Conservation (phyloP, 92 coral and sea anemone species). For the Epizoanthus rinbou region DNA sequence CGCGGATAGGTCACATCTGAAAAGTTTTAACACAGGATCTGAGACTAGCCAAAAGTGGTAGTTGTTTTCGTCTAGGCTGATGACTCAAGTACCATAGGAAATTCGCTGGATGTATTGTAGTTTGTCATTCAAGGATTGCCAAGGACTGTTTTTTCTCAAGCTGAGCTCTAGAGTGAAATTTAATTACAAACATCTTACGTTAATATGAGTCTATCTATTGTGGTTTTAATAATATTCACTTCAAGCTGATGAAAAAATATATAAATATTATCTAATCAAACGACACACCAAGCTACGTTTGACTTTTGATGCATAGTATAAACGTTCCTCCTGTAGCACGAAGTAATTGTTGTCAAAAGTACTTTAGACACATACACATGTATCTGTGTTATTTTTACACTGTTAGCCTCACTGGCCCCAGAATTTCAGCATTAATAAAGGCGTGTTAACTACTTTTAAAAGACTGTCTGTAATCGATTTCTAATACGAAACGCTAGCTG, state of each 20-base stretch:
- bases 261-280: too few species aligned
- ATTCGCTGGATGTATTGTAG: slow-evolving; percentile 3
- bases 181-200: slow-evolving; percentile 13
- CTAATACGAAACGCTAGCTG: slow-evolving; percentile 65
- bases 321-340: not conserved
- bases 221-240: not conserved
- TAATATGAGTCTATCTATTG: not conserved
- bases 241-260: not conserved
- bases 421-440: not conserved
- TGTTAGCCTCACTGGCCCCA: not conserved
- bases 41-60: not conserved
- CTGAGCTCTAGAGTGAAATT: slow-evolving; percentile 8
- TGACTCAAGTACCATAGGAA: not conserved
- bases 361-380: not conserved
- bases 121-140: slow-evolving; percentile 24
- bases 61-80: not conserved
- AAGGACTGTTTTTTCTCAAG: slow-evolving; percentile 37
- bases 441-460: slow-evolving; percentile 42
- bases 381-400: not conserved
- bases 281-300: not conserved
- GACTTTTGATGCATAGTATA: not conserved
- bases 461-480: slow-evolving; percentile 63
- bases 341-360: not conserved
- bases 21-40: too few species aligned
- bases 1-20: not conserved